Base-by-base conservation (phyloP, 2,113 vertebrate genomes). In the Cariama cristata region DNA sequence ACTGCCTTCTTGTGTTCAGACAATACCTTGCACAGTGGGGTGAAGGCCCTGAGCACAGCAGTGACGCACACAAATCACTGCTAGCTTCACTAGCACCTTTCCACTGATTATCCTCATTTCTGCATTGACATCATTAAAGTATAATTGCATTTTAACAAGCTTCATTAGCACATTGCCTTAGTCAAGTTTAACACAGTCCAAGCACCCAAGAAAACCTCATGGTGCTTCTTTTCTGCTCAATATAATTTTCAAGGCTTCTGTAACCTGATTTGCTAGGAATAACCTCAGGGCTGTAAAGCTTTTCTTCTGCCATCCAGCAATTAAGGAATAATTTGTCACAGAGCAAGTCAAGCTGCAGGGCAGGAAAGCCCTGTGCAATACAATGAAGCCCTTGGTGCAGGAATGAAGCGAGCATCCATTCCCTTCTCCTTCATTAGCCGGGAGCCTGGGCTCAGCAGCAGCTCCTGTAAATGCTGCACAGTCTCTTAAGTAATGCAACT, bases 261-360 rank as follows among this genome's bases (percentile, higher is more conserved):
- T 92, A 97, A 95, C 94, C 87, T 94, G 91, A 95, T 97, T 96
- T 96, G 94, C 95, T 96, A 96, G 76, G 91, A 95, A 93, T 94
- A 94, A 96, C 97, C 95, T 94, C 90, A 86, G 92, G 96, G 93
- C 92, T 92, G 55, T 75, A 88, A 90, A 94, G 93, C 95, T 97
- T 97, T 97, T 96, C 91, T 96, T 95, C 82, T 96, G 90, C 92
- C 86, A 94, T 94, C 79, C 93, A 96, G 93, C 88, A 96, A 96
- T 96, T 96, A 96, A 94, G 94, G 79, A 97, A 97, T 90, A 92
- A 97, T 97, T 97, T 96, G 96, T 97, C 96, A 97, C 6, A 6
- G 95, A 96, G 95, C 82, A 86, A 95, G 95, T 90, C 59, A 71
- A 76, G 91, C 95, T 96, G 92, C 94, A 92, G 94, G 95, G 95